Conservation (phyloP, 1,140 invertebrate genomes). For the Hycleus phaleratus region DNA sequence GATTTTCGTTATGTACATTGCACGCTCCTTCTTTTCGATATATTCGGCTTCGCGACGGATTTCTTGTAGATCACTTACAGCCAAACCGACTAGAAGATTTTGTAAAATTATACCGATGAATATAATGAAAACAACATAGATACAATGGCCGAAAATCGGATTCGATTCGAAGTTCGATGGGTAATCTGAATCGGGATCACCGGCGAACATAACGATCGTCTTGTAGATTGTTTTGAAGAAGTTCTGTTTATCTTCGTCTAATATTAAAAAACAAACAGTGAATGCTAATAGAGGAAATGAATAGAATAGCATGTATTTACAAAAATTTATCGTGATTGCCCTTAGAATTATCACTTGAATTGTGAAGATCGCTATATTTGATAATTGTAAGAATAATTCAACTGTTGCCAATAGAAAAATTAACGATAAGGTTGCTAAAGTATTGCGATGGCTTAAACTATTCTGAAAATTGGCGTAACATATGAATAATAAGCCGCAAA, state of each 20-base stretch:
- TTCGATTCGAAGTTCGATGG: not conserved
- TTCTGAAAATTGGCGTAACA: not conserved
- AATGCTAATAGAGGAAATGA: slow-evolving; percentile 3
- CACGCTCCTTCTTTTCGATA: slow-evolving; percentile 5
- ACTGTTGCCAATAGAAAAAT: slow-evolving; percentile 3
- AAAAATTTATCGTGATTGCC: slow-evolving; percentile 2
- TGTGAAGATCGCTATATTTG: slow-evolving; percentile 2
- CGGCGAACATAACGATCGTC: slow-evolving; percentile 2
- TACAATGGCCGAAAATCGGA: slow-evolving; percentile 6
- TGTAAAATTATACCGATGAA: slow-evolving; percentile 5
- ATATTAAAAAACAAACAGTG: slow-evolving; percentile 4
- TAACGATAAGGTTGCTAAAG: not conserved
- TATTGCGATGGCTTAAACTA: not conserved
- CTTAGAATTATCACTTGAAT: slow-evolving; percentile 3
- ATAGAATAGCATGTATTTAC: slow-evolving; percentile 8
- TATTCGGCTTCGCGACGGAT: slow-evolving; percentile 4
- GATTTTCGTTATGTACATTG: slow-evolving; percentile 3
- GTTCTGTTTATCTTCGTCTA: not conserved
- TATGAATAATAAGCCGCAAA: not conserved
- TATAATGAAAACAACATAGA: slow-evolving; percentile 1
- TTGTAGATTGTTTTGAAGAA: slow-evolving; percentile 5
- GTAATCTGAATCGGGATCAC: slow-evolving; percentile 5
- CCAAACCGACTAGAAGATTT: slow-evolving; percentile 9
- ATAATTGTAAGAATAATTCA: slow-evolving; percentile 3
- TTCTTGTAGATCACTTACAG: slow-evolving; percentile 5